Conservation (phyloP, 2,113 vertebrate genomes). For the Sisor rabdophorus region DNA sequence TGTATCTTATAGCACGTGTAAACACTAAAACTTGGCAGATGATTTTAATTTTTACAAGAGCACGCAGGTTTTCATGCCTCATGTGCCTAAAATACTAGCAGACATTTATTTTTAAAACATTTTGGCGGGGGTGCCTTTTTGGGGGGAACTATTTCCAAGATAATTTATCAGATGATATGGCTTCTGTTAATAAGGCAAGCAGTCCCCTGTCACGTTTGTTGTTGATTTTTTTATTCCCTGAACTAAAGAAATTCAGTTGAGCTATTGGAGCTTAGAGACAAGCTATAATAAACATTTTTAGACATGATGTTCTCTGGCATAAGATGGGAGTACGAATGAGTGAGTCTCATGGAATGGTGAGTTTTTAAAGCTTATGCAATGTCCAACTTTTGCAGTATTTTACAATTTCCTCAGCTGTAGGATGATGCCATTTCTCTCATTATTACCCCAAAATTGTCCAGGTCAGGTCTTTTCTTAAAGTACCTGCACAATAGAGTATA, state of each 20-base stretch:
- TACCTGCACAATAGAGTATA: not conserved
- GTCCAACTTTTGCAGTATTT: slow-evolving; percentile 17
- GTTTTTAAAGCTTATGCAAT: slow-evolving; percentile 31
- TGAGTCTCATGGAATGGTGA: not conserved
- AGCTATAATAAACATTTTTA: not conserved
- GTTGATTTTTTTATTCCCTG: slow-evolving; percentile 13
- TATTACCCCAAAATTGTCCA: slow-evolving; percentile 16
- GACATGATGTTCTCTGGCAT: not conserved
- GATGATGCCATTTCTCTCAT: slow-evolving; percentile 26
- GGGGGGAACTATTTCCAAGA: not conserved
- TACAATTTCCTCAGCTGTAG: slow-evolving; percentile 20
- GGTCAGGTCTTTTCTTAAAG: slow-evolving; percentile 3
- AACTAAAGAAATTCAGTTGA: not conserved
- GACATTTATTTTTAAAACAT: too few species aligned
- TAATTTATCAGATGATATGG: slow-evolving; percentile 19
- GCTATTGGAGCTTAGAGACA: not conserved
- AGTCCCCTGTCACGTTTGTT: not conserved
- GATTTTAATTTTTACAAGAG: slow-evolving; percentile 17
- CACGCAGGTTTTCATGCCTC: not conserved
- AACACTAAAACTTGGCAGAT: slow-evolving; percentile 6
- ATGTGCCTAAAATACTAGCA: not conserved
- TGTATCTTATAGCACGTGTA: not conserved
- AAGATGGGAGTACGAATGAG: not conserved
- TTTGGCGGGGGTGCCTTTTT: too few species aligned
- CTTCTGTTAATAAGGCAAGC: slow-evolving; percentile 34